Evolutionary conservation across 2,888 invertebrate species (phyloP).

Genomic region (Diaphora mendica): DNA sequence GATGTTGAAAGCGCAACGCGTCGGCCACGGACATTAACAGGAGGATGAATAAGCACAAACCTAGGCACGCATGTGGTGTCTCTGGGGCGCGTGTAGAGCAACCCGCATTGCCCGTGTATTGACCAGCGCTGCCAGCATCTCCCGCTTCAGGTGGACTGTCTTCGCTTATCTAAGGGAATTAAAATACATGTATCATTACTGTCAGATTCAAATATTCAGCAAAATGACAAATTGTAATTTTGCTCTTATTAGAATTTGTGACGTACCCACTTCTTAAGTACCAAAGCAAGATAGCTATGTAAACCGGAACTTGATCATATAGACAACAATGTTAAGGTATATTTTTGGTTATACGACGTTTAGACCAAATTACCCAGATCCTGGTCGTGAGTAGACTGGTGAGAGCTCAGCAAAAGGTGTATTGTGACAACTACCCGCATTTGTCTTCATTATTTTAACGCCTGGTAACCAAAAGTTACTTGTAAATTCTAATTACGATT

Average conservation of each 20-base stretch:
- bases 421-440: neutral
- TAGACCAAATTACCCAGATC: neutral
- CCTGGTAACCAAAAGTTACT: neutral
- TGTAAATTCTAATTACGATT: neutral
- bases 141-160: constrained; percentile 65
- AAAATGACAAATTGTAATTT: neutral
- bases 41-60: constrained; percentile 83
- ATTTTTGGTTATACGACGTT: neutral
- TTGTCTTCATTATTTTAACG: neutral
- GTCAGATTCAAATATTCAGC: neutral
- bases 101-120: constrained; percentile 64
- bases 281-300: neutral
- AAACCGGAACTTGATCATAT: neutral
- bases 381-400: no score
- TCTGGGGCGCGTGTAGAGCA: constrained; percentile 73
- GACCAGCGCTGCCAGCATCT: constrained; percentile 55
- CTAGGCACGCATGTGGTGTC: constrained; percentile 79
- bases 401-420: no score
- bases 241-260: neutral
- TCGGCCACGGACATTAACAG: constrained; percentile 70
- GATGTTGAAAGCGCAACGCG: constrained; percentile 50
- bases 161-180: constrained; percentile 75
- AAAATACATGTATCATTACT: neutral
- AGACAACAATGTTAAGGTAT: neutral
- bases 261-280: neutral